Percentiles rank a stretch among this genome's conserved stretches.
phyloP scores from a whole-genome alignment of 1,140 invertebrate genomes.

The Physella acuta region DNA sequence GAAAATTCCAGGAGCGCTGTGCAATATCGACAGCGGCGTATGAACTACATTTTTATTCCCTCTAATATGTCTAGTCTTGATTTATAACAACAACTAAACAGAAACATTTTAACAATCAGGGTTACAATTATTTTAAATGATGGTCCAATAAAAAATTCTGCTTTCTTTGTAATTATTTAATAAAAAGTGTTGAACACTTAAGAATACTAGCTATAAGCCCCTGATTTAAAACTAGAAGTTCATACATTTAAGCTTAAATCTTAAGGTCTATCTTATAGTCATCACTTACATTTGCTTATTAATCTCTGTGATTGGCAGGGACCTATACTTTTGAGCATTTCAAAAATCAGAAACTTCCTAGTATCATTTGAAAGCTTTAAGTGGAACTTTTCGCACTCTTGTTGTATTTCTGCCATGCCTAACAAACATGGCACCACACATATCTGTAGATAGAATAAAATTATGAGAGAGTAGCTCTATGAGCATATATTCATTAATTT shows the following conservation, averaged over 20 bases:
- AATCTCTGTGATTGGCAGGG: slow-evolving; percentile 8
- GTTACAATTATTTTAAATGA: not conserved
- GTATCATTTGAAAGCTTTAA: not conserved
- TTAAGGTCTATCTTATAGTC: not conserved
- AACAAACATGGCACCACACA: slow-evolving; percentile 11
- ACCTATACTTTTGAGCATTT: slow-evolving; percentile 5
- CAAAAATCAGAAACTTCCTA: not conserved
- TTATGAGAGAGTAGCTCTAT: too few relatives aligned
- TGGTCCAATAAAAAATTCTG: not conserved
- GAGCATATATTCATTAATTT: too few relatives aligned
- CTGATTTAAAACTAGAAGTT: not conserved
- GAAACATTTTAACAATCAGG: not conserved
- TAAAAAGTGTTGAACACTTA: not conserved
- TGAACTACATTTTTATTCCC: too few relatives aligned
- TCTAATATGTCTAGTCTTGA: too few relatives aligned
- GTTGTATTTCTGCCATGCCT: not conserved
- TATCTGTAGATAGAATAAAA: too few relatives aligned
- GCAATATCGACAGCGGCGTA: too few relatives aligned
- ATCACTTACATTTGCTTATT: slow-evolving; percentile 17
- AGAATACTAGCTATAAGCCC: not conserved
- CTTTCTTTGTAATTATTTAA: not conserved
- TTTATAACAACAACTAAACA: not conserved
- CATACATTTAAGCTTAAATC: not conserved
- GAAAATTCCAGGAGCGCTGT: too few relatives aligned
- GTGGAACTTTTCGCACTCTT: not conserved